Percentiles rank a stretch among this genome's conserved stretches.
These are phyloP conservation scores for Notiomystis cincta DNA, from an alignment of 2,113 vertebrate species.

Conservation along the genomic window DNA sequence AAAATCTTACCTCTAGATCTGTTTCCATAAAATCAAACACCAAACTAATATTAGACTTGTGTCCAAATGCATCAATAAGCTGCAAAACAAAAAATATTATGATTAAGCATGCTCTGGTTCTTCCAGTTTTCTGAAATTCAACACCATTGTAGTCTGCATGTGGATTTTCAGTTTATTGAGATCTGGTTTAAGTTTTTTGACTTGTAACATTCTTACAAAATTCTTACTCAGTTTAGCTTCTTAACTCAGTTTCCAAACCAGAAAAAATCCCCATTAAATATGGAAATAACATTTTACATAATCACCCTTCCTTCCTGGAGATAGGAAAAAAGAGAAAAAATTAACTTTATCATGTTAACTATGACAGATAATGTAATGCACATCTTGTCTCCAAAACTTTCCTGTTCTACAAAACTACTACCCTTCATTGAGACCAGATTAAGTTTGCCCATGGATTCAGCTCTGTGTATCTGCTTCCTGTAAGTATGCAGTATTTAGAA, in stretches of 20 bases:
- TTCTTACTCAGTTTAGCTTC: background rate
- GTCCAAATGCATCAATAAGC: constrained; percentile 97
- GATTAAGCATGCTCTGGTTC: background rate
- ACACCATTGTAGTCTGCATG: background rate
- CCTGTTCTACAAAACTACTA: background rate
- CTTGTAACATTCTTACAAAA: background rate
- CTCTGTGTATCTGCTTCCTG: background rate
- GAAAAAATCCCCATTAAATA: background rate
- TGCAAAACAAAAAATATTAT: constrained; percentile 56
- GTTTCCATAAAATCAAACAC: constrained; percentile 99
- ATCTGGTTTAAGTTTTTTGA: background rate
- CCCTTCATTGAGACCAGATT: background rate
- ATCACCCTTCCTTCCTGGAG: background rate
- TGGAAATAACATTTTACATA: background rate
- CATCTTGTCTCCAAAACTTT: background rate
- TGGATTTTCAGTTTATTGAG: background rate
- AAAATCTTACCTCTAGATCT: constrained; percentile 88
- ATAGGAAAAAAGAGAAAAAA: background rate
- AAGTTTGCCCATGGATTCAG: background rate
- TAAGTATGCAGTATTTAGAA: background rate
- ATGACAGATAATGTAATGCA: background rate
- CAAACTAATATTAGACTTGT: constrained; percentile 98
- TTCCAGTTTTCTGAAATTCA: background rate
- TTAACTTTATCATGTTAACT: background rate
- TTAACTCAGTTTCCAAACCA: background rate